Base-by-base conservation (phyloP, 2,888 invertebrate genomes). In the Halocaridina rubra region DNA sequence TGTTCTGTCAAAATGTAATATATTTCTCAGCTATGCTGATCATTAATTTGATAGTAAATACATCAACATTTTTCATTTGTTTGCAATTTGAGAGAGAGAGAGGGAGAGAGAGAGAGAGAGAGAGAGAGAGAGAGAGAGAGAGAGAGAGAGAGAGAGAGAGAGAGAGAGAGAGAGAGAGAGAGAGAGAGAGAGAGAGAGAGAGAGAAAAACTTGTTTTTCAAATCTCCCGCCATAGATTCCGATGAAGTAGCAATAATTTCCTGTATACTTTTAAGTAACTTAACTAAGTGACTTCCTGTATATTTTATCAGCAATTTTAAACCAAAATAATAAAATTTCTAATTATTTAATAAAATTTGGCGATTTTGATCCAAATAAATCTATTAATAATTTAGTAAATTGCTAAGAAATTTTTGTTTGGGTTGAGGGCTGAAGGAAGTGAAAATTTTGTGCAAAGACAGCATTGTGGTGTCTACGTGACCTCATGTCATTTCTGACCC, bases 361-460 rank as follows among this genome's bases (percentile, higher is more conserved):
- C 16, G 32, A n/a, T 29, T 7, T n/a, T 8, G 30, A n/a, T 7
- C 4, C n/a, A 10, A 32, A 30, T 13, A 32, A 5, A 5, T 3
- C 7, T n/a, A 13, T 5, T 1, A 29, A 71, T 10, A 13, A 30
- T 74, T 22, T 32, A 5, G 16, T 27, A 7, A 1, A 39, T 24
- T 74, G 22, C 46, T 74, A 74, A 74, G 72, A 74, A 74, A 74
- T 74, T 33, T 80, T 57, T 71, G 80, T 71, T 76, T 76, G 76
- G 27, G 76, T 76, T 76, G 57, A 16, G 30, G 57, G 57, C 32
- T 16, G 76, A 76, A 76, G 57, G 29, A 53, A 19, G 30, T 27
- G 29, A 29, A 57, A n/a, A 16, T 33, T 0, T 30, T 53, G 16
- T 19, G 4, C 4, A 19, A 32, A 33, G 10, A 71, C 22, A 74